Base-by-base conservation (phyloP, 2,888 invertebrate species). In the Drosophila heteroneura region DNA sequence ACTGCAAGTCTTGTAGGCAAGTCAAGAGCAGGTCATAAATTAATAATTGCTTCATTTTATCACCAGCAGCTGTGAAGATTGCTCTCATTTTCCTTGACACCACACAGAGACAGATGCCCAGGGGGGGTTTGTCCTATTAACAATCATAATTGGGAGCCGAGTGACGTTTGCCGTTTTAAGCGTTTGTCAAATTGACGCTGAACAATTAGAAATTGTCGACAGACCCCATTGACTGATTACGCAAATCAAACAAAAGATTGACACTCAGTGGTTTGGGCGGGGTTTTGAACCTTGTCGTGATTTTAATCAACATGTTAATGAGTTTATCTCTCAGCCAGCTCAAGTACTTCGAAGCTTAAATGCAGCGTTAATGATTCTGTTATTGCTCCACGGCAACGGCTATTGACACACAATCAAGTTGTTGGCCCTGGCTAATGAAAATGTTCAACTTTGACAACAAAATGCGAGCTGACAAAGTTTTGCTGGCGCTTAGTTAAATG, bases 181-280 rank as follows among this genome's bases (percentile, higher is more conserved):
- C 61, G 75, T 74, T 70, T 86, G 85, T 84, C 85, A 89, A 86
- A 79, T 82, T 80, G 79, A 74, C 84, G 79, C 74, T 79, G 82
- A 81, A 79, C 79, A 88, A 90, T 90, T 91, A 83, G 75, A 77
- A 80, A 77, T 52, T 68, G 70, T 57, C 73, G 58, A 26, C 54
- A 30, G 26, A 49, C 52, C 33, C 30, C 69, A 79, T 73, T 80
- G 80, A 89, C 74, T 81, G 89, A 83, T 89, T 83, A 82, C 87
- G 82, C 75, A 82, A 86, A 89, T 89, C 79, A 76, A 74, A 88
- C 85, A 85, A 84, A 79, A 89, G 85, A 77, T 77, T 72, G 63
- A 66, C 60, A 33, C 33, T 33, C 35, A 32, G n/a, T 30, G 39
- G 57, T 12, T 37, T 14, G 41, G n/a, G 32, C 28, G 62, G 47